A percentile compares a stretch with the other conserved stretches of the same genome.
Evolutionary conservation across 2,113 vertebrate genomes (phyloP).

Genomic region (Crotophaga sulcirostris): DNA sequence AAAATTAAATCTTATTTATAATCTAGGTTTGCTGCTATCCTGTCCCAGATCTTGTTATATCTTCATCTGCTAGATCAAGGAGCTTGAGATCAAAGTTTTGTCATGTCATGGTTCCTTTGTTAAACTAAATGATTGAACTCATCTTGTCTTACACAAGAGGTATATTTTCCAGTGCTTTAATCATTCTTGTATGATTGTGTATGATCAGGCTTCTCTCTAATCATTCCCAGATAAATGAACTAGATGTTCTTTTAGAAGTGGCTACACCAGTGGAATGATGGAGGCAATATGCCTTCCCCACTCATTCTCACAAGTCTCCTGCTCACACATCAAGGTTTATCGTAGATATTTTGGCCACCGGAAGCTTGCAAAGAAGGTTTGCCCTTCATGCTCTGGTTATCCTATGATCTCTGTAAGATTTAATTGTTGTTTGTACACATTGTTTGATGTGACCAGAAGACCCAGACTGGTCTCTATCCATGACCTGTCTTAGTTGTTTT

Average conservation of each 20-base stretch:
- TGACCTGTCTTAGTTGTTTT: not conserved
- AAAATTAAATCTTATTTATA: slow-evolving; percentile 22
- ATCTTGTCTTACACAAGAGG: slow-evolving; percentile 25
- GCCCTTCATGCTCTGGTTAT: not conserved
- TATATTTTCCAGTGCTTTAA: slow-evolving; percentile 60
- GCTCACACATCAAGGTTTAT: not conserved
- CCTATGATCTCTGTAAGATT: not conserved
- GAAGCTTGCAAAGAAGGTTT: not conserved
- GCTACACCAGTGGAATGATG: not conserved
- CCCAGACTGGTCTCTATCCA: not conserved
- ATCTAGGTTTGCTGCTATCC: not conserved
- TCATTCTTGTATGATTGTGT: slow-evolving; percentile 42
- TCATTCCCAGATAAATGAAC: slow-evolving; percentile 34
- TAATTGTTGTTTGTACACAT: not conserved
- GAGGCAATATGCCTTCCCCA: not conserved
- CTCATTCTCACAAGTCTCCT: not conserved
- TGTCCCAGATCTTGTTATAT: slow-evolving; percentile 17
- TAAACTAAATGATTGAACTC: slow-evolving; percentile 46
- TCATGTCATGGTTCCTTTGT: slow-evolving; percentile 54
- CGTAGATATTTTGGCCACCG: not conserved
- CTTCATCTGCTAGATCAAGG: slow-evolving; percentile 42
- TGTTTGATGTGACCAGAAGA: not conserved
- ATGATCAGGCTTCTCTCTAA: slow-evolving; percentile 50
- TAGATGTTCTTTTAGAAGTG: slow-evolving; percentile 21
- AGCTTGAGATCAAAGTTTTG: slow-evolving; percentile 55